Evolutionary conservation across 2,797 vertebrate genomes (phyloP), one percentile per base, ranked within the genome.

Genomic region (Acanthurus leucopareius): DNA sequence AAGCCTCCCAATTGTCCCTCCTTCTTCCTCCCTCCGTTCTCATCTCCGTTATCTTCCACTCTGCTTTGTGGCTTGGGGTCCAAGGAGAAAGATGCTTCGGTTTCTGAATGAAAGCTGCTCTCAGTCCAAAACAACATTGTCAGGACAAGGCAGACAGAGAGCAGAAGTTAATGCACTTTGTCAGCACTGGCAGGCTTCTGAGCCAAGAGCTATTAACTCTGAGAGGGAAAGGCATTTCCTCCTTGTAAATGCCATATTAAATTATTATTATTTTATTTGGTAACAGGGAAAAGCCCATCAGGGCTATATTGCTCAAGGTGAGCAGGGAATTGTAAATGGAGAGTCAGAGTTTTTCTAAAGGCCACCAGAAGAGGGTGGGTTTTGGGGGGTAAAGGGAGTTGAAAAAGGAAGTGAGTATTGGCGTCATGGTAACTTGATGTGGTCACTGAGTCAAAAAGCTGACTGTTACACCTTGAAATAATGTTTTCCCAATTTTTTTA

Each of bases 221-320:
- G 94, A 95, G 94, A 94, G 92, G 93, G 94, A 94, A 95, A 95
- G 94, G 95, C 94, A 95, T 96, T 96, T 95, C 95, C 95, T 96
- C 91, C 94, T 95, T 95, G 95, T 96, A 96, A 96, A 95, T 95
- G 95, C 94, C 95, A 95, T 95, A 94, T 96, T 95, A 94, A 95
- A 95, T 96, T 95, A 95, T 96, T 95, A 95, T 95, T 95, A 94
- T 95, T 96, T 95, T 93, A 95, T 95, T 95, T 94, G 93, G 93
- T 95, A 94, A 94, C 92, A 92, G 92, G 93, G 95, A 95, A 94
- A 95, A 94, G 92, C 90, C 92, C 92, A 95, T 94, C 91, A 90
- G 89, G 87, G 82, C 91, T 92, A 83, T 91, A 90, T 89, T 91
- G 90, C 93, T 91, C 84, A 79, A 91, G 88, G 93, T 91, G 86